phyloP scores from a whole-genome alignment of 1,140 invertebrate genomes.

The Heliconius melpomene region DNA sequence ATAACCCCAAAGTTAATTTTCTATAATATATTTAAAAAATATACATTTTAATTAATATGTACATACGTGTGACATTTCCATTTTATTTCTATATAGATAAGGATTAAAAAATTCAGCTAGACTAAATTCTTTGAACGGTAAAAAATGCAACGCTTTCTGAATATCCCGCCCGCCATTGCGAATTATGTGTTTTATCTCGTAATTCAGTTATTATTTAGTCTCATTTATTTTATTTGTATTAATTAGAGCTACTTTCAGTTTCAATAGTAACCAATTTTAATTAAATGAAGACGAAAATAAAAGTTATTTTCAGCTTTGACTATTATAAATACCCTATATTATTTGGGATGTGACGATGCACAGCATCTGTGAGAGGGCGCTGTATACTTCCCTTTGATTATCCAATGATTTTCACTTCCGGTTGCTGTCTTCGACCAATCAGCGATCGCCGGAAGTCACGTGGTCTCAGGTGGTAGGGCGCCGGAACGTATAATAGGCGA shows the following conservation, averaged over 20 bases:
- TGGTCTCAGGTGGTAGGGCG: too few relatives aligned
- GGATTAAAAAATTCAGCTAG: neutral
- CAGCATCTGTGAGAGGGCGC: too few relatives aligned
- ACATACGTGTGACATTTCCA: neutral
- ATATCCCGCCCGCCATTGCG: conserved; percentile 21
- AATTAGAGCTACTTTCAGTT: conserved; percentile 14
- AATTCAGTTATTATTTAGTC: neutral
- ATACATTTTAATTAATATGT: neutral
- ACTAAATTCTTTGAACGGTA: conserved; percentile 10
- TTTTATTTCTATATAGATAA: conserved; percentile 3
- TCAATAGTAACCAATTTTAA: neutral
- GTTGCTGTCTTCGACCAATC: too few relatives aligned
- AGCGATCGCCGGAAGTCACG: too few relatives aligned
- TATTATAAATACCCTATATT: too few relatives aligned
- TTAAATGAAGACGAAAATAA: neutral
- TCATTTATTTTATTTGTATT: neutral
- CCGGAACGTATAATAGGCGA: too few relatives aligned
- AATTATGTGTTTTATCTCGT: neutral
- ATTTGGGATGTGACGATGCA: too few relatives aligned
- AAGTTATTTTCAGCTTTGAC: neutral
- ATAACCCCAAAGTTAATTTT: too few relatives aligned
- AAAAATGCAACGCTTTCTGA: conserved; percentile 36
- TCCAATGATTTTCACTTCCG: too few relatives aligned
- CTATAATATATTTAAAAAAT: too few relatives aligned
- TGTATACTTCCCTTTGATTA: too few relatives aligned